These are phyloP conservation scores for Spondyliosoma cantharus DNA, from an alignment of 2,797 vertebrate genomes.

Conservation along the genomic window DNA sequence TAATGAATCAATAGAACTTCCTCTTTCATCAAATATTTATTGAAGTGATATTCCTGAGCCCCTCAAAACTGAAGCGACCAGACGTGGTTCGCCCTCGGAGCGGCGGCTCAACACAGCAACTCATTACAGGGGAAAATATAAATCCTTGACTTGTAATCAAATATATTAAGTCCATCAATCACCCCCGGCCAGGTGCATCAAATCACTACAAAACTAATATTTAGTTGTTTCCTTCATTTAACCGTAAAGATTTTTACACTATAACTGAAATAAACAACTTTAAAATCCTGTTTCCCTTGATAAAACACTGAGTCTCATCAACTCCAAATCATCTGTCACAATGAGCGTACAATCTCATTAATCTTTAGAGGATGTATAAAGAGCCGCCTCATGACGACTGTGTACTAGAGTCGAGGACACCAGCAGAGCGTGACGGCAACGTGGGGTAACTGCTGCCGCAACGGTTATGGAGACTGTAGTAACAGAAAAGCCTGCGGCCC, in stretches of 20 bases:
- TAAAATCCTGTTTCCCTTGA: slow-evolving; percentile 39
- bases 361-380: slow-evolving; percentile 51
- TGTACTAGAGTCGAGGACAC: slow-evolving; percentile 53
- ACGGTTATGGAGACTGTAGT: slow-evolving; percentile 42
- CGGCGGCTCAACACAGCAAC: slow-evolving; percentile 22
- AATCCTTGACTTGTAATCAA: slow-evolving; percentile 65
- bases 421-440: slow-evolving; percentile 53
- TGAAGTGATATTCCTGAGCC: slow-evolving; percentile 80
- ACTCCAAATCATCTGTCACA: slow-evolving; percentile 50
- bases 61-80: slow-evolving; percentile 62
- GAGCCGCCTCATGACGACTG: slow-evolving; percentile 43
- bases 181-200: slow-evolving; percentile 38
- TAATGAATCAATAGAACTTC: slow-evolving; percentile 83
- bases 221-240: slow-evolving; percentile 32
- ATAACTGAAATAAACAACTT: slow-evolving; percentile 34
- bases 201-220: slow-evolving; percentile 64
- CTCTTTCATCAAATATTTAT: slow-evolving; percentile 87
- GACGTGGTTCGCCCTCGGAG: slow-evolving; percentile 40
- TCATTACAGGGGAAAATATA: slow-evolving; percentile 58
- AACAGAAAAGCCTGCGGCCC: slow-evolving; percentile 67
- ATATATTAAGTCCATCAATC: slow-evolving; percentile 70
- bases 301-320: slow-evolving; percentile 46
- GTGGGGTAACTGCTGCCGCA: slow-evolving; percentile 52
- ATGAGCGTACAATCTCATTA: slow-evolving; percentile 48
- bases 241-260: slow-evolving; percentile 35